Evolutionary conservation across 2,888 invertebrate species (phyloP), one percentile per base, ranked within the genome.

Genomic region (Nomada goodeniana): DNA sequence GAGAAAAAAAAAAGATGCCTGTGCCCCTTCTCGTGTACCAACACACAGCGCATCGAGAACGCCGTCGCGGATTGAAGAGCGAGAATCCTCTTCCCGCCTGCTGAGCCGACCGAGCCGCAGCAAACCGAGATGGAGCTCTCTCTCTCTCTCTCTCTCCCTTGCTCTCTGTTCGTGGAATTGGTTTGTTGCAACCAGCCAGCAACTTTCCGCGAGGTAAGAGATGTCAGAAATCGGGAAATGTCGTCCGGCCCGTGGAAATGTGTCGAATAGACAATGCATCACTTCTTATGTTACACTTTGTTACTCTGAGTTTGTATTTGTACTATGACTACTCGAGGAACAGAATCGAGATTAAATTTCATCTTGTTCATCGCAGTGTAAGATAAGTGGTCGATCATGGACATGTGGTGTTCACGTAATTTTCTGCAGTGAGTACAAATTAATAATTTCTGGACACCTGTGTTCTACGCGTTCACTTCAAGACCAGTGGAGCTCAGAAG

Each of bases 1-100:
- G 67, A 42, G 60, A 61, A 42, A 26, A 47, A 76, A 76, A 44
- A 23, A n/a, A 55, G 47, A 36, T 20, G 83, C 70, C 59, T 59
- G 53, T 55, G 65, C 68, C 77, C 79, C 71, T 75, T 80, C 69
- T 64, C 73, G 61, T 57, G 75, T 81, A 72, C 75, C 70, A 68
- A 86, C 89, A 88, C 89, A 88, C 87, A 84, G 73, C 72, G 80
- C 87, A 88, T 87, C 86, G 84, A 84, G 86, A 85, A 88, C 90
- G 91, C 88, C 88, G 90, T 90, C 87, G 86, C 89, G 88, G 90
- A 92, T 92, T 92, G 91, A 91, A 91, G 88, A 90, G 91, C 80
- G 70, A 67, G 85, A 75, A 77, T 76, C 72, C 70, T 77, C 69
- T 64, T 76, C 71, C 70, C 76, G 75, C 73, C 47, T 74, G 64